These are phyloP conservation scores for Porites lutea DNA, from an alignment of 64 coral and sea anemone genomes.

Conservation along the genomic window DNA sequence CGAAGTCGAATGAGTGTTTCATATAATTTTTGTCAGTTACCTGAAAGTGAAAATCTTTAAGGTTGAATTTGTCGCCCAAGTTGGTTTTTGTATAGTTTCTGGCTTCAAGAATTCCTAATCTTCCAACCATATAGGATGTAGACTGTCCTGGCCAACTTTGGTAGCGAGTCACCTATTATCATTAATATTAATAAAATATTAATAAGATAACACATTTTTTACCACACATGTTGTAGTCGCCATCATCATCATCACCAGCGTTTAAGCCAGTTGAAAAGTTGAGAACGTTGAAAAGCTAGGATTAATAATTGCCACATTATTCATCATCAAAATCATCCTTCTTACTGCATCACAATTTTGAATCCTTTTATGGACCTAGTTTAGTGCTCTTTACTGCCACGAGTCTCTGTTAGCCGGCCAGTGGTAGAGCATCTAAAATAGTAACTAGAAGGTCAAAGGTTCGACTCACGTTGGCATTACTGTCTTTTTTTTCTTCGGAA, in stretches of 20 bases:
- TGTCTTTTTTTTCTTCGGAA: no score
- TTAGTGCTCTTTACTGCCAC: no score
- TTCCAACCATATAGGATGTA: constrained; percentile 84
- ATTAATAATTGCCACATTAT: no score
- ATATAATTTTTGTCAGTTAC: neutral
- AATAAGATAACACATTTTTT: no score
- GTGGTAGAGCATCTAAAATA: no score
- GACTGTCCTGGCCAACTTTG: constrained; percentile 92
- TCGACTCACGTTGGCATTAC: no score
- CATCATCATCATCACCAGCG: neutral
- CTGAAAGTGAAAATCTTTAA: constrained; percentile 92
- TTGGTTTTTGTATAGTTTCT: constrained; percentile 42
- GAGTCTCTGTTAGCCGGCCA: no score
- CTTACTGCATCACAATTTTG: no score
- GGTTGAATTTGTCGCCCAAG: constrained; percentile 71
- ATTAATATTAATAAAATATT: neutral
- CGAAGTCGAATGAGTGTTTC: neutral
- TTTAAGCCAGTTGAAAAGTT: neutral
- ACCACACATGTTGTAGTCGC: neutral
- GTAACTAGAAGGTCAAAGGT: no score
- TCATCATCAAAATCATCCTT: no score
- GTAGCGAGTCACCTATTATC: constrained; percentile 88
- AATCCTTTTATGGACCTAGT: no score
- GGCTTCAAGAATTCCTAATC: constrained; percentile 67
- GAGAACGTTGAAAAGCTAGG: neutral